Percentiles rank a stretch among this genome's conserved stretches.
Evolutionary conservation across 2,797 vertebrate genomes (phyloP).

Genomic region (Cyclopterus lumpus): DNA sequence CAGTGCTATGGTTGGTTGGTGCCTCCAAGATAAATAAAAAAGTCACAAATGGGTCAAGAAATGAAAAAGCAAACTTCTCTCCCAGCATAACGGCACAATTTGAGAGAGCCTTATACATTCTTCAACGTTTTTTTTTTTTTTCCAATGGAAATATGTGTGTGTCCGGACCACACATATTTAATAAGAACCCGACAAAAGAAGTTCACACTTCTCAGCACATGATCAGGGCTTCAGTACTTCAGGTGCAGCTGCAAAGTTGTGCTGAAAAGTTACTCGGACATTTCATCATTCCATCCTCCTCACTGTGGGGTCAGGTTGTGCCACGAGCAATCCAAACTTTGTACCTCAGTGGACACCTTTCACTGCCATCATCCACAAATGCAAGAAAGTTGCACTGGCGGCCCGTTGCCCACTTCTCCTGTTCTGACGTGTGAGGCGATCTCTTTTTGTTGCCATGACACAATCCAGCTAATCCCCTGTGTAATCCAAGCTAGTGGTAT

Average conservation of each 20-base stretch:
- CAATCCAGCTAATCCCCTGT: slow-evolving; percentile 17
- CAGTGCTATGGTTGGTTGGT: not conserved
- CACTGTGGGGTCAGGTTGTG: slow-evolving; percentile 21
- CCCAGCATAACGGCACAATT: slow-evolving; percentile 22
- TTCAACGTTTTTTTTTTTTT: not conserved
- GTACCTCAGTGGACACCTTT: slow-evolving; percentile 2
- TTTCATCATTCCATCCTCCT: slow-evolving; percentile 52
- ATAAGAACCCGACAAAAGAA: slow-evolving; percentile 6
- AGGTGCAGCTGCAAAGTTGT: slow-evolving; percentile 17
- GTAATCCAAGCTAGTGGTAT: slow-evolving; percentile 32
- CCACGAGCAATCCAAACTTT: slow-evolving; percentile 20
- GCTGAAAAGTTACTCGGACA: slow-evolving; percentile 29
- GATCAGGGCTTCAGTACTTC: slow-evolving; percentile 8
- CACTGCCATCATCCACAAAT: slow-evolving; percentile 5
- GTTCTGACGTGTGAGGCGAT: slow-evolving; percentile 11
- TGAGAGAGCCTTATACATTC: not conserved
- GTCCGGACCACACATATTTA: slow-evolving; percentile 7
- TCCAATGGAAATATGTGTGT: slow-evolving; percentile 10
- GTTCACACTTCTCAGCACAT: slow-evolving; percentile 22
- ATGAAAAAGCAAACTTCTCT: slow-evolving; percentile 19
- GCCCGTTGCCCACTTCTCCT: not conserved
- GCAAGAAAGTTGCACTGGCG: slow-evolving; percentile 11
- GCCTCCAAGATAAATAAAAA: not conserved
- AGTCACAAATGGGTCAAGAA: slow-evolving; percentile 4
- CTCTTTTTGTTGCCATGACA: slow-evolving; percentile 21